Evolutionary conservation across 2,888 invertebrate species (phyloP).

Genomic region (Romanomermis culicivorax): DNA sequence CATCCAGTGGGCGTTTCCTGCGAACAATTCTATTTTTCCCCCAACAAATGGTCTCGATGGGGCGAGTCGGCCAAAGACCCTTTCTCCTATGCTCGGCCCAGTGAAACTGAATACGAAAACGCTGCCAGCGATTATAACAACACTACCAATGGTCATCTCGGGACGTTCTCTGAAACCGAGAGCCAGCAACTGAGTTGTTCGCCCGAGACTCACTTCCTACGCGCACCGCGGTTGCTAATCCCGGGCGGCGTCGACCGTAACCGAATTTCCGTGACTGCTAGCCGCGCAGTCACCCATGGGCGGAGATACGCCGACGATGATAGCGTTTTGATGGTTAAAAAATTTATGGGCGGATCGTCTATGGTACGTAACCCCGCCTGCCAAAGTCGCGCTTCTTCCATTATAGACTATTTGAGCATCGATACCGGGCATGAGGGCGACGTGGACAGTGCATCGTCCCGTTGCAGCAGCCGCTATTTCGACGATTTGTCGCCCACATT

Average conservation of each 20-base stretch:
- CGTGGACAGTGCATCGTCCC: slow-evolving; percentile 52
- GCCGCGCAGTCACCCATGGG: neutral
- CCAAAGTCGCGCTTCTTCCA: slow-evolving; percentile 27
- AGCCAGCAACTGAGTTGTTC: neutral
- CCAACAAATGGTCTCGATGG: too few relatives aligned
- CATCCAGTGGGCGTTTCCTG: too few relatives aligned
- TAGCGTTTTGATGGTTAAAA: neutral
- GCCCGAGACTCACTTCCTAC: slow-evolving; percentile 6
- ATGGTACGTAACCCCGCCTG: neutral
- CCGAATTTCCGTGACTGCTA: slow-evolving; percentile 27
- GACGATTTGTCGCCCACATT: slow-evolving; percentile 34
- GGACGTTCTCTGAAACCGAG: neutral
- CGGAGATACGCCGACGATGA: too few relatives aligned
- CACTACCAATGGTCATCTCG: too few relatives aligned
- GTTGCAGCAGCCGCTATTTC: slow-evolving; percentile 59
- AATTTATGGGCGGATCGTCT: too few relatives aligned
- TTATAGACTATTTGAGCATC: slow-evolving; percentile 39
- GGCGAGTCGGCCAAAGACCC: too few relatives aligned
- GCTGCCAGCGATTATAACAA: slow-evolving; percentile 23
- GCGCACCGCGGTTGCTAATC: slow-evolving; percentile 2
- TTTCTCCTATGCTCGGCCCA: too few relatives aligned
- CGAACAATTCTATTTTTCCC: too few relatives aligned
- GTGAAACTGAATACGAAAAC: slow-evolving; percentile 27
- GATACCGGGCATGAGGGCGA: slow-evolving; percentile 34
- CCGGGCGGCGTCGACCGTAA: too few relatives aligned